phyloP scores from a whole-genome alignment of 2,113 vertebrate genomes.

The Naja naja region DNA sequence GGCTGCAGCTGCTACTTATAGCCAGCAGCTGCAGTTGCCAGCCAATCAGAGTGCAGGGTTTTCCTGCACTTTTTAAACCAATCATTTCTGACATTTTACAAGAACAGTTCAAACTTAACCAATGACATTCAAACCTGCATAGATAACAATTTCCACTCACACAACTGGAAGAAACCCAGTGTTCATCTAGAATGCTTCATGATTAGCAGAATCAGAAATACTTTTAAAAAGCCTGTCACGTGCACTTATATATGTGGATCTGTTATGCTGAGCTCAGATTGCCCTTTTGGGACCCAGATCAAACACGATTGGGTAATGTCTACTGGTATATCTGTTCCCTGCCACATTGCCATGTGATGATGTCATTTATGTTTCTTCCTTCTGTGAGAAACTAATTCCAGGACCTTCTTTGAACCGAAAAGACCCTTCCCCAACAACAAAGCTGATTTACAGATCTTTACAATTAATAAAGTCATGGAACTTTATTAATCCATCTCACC shows the following conservation, averaged over 20 bases:
- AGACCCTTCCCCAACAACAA: background rate
- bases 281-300: background rate
- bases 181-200: background rate
- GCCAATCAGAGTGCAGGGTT: too few species aligned
- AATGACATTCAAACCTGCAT: too few species aligned
- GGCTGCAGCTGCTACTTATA: too few species aligned
- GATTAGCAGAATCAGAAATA: background rate
- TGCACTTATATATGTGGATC: background rate
- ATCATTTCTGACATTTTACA: too few species aligned
- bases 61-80: too few species aligned
- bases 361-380: constrained; percentile 22
- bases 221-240: background rate
- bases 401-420: background rate
- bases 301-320: background rate
- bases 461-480: background rate
- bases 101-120: too few species aligned
- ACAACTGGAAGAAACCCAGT: background rate
- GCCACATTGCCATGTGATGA: background rate
- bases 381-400: background rate
- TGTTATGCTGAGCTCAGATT: background rate
- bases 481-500: background rate
- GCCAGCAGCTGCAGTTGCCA: too few species aligned
- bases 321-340: background rate
- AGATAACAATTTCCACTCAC: too few species aligned
- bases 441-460: background rate